Evolutionary conservation across 2,113 vertebrate genomes (phyloP).

Genomic region (Caracal caracal): DNA sequence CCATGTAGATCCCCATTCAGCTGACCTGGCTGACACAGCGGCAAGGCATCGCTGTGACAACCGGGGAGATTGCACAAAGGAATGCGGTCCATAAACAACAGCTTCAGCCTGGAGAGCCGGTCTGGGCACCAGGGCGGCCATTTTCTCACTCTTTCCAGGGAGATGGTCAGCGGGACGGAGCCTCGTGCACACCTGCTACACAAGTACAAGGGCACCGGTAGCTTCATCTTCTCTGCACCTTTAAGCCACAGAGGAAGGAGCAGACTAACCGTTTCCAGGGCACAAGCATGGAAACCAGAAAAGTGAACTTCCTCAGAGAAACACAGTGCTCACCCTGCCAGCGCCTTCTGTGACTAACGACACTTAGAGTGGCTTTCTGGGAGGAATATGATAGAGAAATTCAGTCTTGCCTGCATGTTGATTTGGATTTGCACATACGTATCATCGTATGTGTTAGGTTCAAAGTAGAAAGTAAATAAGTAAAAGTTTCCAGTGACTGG

Average conservation of each 20-base stretch:
- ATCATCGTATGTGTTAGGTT: not conserved
- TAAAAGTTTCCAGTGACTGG: not conserved
- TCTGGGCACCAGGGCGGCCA: not conserved
- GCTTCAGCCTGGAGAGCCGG: not conserved
- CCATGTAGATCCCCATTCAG: not conserved
- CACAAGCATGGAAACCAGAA: not conserved
- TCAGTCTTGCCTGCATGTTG: not conserved
- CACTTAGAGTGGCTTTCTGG: not conserved
- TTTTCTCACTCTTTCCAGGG: not conserved
- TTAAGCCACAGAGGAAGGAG: not conserved
- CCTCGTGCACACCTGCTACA: not conserved
- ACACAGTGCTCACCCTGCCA: rapidly evolving
- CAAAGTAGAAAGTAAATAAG: not conserved
- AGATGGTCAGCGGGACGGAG: not conserved
- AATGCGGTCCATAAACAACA: rapidly evolving
- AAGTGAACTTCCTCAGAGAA: not conserved
- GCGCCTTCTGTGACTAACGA: not conserved
- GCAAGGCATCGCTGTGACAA: not conserved
- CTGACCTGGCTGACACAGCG: slow-evolving; percentile 9
- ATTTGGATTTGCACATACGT: not conserved
- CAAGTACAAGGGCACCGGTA: not conserved
- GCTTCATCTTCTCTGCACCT: not conserved
- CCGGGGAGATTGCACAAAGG: not conserved
- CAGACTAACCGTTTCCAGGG: not conserved
- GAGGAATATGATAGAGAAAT: not conserved